Conservation (phyloP, 2,888 invertebrate genomes). For the Atherix ibis region DNA sequence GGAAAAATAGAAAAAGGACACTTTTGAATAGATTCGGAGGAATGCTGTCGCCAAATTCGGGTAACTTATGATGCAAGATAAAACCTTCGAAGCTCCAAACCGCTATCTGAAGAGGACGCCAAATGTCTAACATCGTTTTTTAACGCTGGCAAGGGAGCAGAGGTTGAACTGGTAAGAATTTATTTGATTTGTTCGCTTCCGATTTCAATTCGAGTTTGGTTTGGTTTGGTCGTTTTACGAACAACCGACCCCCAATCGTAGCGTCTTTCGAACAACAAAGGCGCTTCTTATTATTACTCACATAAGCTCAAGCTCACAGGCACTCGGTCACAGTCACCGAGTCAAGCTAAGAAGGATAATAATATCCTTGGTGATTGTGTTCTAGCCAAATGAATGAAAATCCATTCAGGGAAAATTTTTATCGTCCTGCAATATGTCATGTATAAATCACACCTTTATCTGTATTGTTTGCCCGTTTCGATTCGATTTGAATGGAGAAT, state of each 20-base stretch:
- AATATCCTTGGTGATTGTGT: conserved; percentile 12
- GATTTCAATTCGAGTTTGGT: too few relatives aligned
- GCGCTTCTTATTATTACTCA: background rate
- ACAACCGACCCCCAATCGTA: background rate
- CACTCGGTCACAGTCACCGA: conserved; percentile 3
- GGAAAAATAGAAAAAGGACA: too few relatives aligned
- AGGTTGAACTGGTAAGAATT: conserved; percentile 7
- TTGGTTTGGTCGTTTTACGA: conserved; percentile 1
- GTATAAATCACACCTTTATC: conserved; percentile 13
- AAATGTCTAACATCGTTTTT: conserved; percentile 1
- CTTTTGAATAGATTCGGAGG: too few relatives aligned
- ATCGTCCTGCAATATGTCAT: conserved; percentile 13
- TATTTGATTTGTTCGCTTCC: conserved; percentile 7
- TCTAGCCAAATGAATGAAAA: conserved; percentile 10
- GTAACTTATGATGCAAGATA: conserved; percentile 12
- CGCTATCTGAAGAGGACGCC: background rate
- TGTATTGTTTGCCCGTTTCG: conserved; percentile 10
- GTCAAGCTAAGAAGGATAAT: conserved; percentile 6
- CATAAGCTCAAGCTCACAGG: background rate
- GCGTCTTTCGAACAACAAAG: background rate
- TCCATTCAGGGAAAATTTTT: conserved; percentile 12
- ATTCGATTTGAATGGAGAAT: too few relatives aligned
- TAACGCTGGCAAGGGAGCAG: background rate
- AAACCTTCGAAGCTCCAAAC: conserved; percentile 5
- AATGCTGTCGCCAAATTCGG: too few relatives aligned